Evolutionary conservation across 2,888 invertebrate species (phyloP).

Genomic region (Hipparchia sbordonii): DNA sequence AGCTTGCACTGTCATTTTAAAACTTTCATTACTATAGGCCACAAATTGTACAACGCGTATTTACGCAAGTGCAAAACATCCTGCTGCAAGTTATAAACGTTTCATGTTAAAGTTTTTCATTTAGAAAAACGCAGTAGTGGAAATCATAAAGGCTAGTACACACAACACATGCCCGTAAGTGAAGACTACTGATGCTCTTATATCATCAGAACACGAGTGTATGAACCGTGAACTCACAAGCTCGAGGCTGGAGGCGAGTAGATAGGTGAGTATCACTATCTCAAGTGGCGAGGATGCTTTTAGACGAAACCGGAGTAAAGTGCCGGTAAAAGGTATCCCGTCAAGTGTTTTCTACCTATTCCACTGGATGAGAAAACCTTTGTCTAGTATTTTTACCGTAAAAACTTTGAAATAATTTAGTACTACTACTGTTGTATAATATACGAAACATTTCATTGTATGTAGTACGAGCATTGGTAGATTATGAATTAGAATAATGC

Average conservation of each 20-base stretch:
- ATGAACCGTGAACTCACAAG: slow-evolving; percentile 14
- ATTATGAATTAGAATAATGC: neutral
- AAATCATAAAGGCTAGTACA: slow-evolving; percentile 9
- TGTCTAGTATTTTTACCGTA: slow-evolving; percentile 11
- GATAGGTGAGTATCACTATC: slow-evolving; percentile 12
- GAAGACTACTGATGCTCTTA: slow-evolving; percentile 12
- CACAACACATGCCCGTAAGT: neutral
- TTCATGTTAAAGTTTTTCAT: neutral
- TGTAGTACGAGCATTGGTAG: neutral
- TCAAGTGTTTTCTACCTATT: slow-evolving; percentile 23
- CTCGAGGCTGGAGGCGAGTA: neutral
- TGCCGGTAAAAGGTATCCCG: slow-evolving; percentile 24
- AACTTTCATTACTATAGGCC: neutral
- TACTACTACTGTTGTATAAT: neutral
- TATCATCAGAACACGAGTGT: slow-evolving; percentile 12
- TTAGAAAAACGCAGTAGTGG: neutral
- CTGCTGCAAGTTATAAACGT: neutral
- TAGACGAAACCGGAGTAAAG: slow-evolving; percentile 33
- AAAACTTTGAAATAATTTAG: neutral
- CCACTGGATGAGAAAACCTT: slow-evolving; percentile 15
- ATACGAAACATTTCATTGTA: neutral
- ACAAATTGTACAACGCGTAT: neutral
- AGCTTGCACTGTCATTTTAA: neutral
- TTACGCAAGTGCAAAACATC: neutral
- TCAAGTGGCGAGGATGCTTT: slow-evolving; percentile 32